Percentiles rank a stretch among this genome's conserved stretches.
These are phyloP conservation scores for Elephantulus edwardii DNA, from an alignment of 2,113 vertebrate genomes.

Conservation along the genomic window DNA sequence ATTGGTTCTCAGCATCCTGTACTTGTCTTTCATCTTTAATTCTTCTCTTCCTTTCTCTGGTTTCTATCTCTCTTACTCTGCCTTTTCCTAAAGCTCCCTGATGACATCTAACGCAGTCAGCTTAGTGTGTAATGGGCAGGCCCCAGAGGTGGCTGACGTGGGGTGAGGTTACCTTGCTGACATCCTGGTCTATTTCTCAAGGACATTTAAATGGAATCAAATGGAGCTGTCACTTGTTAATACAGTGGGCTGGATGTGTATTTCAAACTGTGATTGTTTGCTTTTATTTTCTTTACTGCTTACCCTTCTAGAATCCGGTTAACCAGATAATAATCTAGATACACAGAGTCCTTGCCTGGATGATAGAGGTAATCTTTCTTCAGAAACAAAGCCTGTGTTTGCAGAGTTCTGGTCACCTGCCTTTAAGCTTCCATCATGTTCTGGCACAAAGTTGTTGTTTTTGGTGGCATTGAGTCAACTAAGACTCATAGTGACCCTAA, in stretches of 20 bases:
- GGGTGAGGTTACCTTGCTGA: background rate
- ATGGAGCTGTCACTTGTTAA: background rate
- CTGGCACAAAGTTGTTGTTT: no score
- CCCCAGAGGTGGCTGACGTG: background rate
- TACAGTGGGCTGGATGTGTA: background rate
- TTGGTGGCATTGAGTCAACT: no score
- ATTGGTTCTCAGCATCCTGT: accelerated
- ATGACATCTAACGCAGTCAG: accelerated
- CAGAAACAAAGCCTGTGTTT: background rate
- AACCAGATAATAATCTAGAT: background rate
- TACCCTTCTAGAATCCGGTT: background rate
- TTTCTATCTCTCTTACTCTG: accelerated
- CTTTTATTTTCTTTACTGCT: background rate
- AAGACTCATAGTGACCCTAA: no score
- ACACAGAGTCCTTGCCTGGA: background rate
- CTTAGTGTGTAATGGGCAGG: background rate
- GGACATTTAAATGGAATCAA: background rate
- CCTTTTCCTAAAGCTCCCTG: background rate
- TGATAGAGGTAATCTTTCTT: background rate
- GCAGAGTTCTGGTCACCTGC: background rate
- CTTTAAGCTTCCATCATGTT: background rate
- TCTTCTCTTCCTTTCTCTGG: background rate
- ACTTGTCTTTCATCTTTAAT: background rate
- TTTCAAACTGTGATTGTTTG: background rate
- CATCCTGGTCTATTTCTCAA: background rate